Evolutionary conservation across 2,113 vertebrate species (phyloP).

Genomic region (Cranoglanis bouderius): DNA sequence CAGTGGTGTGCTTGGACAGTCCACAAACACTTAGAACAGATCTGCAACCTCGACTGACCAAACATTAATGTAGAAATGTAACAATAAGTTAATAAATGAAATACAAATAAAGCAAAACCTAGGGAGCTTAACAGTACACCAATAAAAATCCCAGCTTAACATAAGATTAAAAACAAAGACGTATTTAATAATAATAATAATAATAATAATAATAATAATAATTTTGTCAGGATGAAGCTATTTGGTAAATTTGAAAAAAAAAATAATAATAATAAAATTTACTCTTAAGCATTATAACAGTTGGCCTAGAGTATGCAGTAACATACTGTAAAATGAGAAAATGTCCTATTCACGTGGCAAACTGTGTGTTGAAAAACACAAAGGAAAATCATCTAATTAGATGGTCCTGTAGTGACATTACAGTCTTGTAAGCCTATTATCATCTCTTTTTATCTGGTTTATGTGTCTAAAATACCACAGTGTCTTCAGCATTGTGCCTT

Average conservation of each 20-base stretch:
- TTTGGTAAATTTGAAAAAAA: neutral
- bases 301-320: neutral
- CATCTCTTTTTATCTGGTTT: neutral
- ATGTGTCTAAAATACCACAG: slow-evolving; percentile 15
- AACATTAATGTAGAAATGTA: slow-evolving; percentile 1
- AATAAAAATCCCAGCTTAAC: neutral
- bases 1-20: neutral
- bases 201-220: neutral
- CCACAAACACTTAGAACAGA: neutral
- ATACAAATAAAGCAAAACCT: neutral
- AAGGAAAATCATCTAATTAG: neutral
- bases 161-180: neutral
- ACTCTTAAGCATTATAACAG: neutral
- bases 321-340: neutral
- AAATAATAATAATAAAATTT: neutral
- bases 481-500: slow-evolving; percentile 19
- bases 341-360: neutral
- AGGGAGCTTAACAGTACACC: neutral
- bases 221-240: neutral
- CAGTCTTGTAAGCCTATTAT: neutral
- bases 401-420: neutral
- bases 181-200: neutral
- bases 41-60: neutral
- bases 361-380: slow-evolving; percentile 1
- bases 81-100: slow-evolving; percentile 15